A percentile compares a stretch with the other conserved stretches of the same genome.
phyloP scores from a whole-genome alignment of 1,140 invertebrate species.

The Drosophila busckii region DNA sequence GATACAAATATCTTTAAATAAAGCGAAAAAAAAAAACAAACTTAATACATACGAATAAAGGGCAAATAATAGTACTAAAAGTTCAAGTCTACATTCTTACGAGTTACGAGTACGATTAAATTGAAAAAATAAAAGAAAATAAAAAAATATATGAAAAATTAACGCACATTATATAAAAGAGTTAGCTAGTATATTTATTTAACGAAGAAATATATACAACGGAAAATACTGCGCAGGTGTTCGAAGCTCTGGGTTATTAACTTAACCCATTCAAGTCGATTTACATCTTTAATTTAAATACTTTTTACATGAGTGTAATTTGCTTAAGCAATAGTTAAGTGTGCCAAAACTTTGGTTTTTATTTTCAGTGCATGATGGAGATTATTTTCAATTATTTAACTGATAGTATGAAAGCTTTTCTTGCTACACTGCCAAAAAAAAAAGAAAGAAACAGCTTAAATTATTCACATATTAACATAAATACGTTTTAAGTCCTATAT shows the following conservation, averaged over 20 bases:
- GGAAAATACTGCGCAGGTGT: too few species aligned
- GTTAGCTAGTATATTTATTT: conserved; percentile 39
- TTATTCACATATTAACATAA: too few species aligned
- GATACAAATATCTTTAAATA: conserved; percentile 54
- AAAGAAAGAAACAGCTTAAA: conserved; percentile 21
- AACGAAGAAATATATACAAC: conserved; percentile 11
- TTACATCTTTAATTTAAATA: too few species aligned
- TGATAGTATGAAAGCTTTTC: conserved; percentile 5
- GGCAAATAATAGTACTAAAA: too few species aligned
- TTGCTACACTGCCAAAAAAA: conserved; percentile 63
- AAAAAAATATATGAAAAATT: conserved; percentile 40
- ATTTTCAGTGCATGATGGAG: neutral
- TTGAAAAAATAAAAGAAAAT: conserved; percentile 26
- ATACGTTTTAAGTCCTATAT: conserved; percentile 16
- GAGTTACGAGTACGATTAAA: conserved; percentile 14
- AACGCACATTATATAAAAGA: conserved; percentile 56
- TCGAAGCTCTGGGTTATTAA: too few species aligned
- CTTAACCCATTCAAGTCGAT: too few species aligned
- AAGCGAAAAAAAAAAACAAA: conserved; percentile 6
- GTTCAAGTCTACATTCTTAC: conserved; percentile 30
- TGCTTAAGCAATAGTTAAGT: too few species aligned
- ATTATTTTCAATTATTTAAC: neutral
- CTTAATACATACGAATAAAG: conserved; percentile 21
- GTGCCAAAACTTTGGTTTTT: too few species aligned
- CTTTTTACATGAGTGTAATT: conserved; percentile 25